Evolutionary conservation across 2,888 invertebrate genomes (phyloP).

Genomic region (Lathronympha strigana): DNA sequence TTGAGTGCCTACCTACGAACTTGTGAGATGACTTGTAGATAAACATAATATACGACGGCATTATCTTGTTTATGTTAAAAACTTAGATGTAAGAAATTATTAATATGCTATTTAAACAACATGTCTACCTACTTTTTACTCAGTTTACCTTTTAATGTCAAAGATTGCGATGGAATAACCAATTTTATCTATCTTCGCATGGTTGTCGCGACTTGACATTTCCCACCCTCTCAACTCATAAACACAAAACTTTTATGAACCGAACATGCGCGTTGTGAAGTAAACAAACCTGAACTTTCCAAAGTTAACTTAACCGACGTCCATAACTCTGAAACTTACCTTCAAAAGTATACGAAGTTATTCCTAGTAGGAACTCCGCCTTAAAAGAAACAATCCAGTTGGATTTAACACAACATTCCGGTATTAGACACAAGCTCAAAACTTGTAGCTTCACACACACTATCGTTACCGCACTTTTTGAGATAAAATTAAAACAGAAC

Average conservation of each 20-base stretch:
- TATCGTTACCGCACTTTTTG: constrained; percentile 72
- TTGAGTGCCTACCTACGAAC: background rate
- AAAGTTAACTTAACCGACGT: constrained; percentile 59
- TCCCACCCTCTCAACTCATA: constrained; percentile 32
- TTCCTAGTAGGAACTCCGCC: constrained; percentile 62
- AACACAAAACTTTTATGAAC: constrained; percentile 52
- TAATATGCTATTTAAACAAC: background rate
- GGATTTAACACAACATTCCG: constrained; percentile 79
- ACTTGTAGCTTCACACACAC: constrained; percentile 74
- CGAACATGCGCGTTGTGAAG: constrained; percentile 77
- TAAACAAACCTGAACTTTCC: constrained; percentile 74
- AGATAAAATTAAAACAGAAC: constrained; percentile 65
- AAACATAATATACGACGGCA: background rate
- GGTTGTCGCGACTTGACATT: constrained; percentile 26
- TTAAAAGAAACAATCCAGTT: constrained; percentile 72
- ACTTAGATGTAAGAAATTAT: background rate
- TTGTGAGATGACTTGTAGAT: constrained; percentile 3
- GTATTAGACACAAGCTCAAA: constrained; percentile 71
- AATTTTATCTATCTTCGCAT: background rate
- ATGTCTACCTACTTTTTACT: background rate
- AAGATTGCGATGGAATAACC: background rate
- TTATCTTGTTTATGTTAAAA: background rate
- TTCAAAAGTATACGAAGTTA: constrained; percentile 59
- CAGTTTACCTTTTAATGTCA: background rate
- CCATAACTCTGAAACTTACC: constrained; percentile 58